A percentile compares a stretch with the other conserved stretches of the same genome.
phyloP scores from a whole-genome alignment of 2,888 invertebrate genomes.

The Rotaria socialis region DNA sequence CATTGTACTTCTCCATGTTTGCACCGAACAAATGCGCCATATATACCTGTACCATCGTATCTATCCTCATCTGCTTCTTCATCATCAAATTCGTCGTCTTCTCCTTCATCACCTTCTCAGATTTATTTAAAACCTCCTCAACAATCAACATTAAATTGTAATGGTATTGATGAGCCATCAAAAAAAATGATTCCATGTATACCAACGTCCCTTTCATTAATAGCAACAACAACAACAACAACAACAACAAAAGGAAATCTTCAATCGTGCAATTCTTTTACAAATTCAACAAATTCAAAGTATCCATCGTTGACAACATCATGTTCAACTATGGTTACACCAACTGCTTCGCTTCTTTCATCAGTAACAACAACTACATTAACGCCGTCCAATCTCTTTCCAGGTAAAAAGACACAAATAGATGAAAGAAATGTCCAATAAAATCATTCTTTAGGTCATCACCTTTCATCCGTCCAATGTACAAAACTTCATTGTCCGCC shows the following conservation, averaged over 20 bases:
- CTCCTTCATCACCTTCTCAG: conserved; percentile 15
- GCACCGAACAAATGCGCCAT: neutral
- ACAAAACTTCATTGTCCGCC: conserved; percentile 34
- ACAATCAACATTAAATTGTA: neutral
- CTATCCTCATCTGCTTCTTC: too few species aligned
- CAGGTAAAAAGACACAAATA: neutral
- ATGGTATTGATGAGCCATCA: neutral
- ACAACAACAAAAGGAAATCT: neutral
- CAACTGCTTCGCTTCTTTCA: conserved; percentile 18
- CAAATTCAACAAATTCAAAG: neutral
- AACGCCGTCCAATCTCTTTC: neutral
- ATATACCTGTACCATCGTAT: neutral
- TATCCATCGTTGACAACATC: neutral
- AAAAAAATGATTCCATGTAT: neutral
- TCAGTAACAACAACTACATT: conserved; percentile 6
- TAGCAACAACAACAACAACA: neutral
- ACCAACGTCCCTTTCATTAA: neutral
- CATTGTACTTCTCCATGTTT: neutral
- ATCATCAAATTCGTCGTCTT: neutral
- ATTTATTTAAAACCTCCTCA: neutral
- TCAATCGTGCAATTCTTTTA: neutral
- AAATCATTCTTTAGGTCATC: neutral
- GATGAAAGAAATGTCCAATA: too few species aligned
- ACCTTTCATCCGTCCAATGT: conserved; percentile 12
- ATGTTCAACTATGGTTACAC: neutral